phyloP scores from a whole-genome alignment of 2,113 vertebrate species.

The Carassius gibelio region DNA sequence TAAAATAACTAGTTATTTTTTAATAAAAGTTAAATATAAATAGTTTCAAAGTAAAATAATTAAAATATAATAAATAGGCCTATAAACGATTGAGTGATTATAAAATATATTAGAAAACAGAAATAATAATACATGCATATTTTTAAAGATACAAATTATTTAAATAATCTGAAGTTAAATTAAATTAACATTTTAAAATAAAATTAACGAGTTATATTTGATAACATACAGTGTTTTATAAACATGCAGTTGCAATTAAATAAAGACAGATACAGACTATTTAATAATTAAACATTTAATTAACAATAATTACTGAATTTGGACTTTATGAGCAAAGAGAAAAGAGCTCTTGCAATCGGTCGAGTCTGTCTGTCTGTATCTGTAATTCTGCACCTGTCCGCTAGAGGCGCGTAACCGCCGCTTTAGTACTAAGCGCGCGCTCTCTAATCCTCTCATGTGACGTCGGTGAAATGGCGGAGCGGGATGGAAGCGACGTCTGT shows the following conservation, averaged over 20 bases:
- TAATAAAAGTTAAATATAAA: too few species aligned
- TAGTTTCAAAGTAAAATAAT: background rate
- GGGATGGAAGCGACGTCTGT: conserved; percentile 73
- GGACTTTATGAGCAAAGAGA: background rate
- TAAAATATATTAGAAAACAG: background rate
- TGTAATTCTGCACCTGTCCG: conserved; percentile 67
- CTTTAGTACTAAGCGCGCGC: conserved; percentile 51
- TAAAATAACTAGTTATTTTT: background rate
- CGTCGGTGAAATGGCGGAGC: conserved; percentile 82
- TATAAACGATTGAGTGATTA: background rate
- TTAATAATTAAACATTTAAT: too few species aligned
- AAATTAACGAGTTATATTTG: too few species aligned
- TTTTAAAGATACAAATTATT: background rate
- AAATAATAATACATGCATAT: background rate
- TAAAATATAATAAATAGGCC: background rate
- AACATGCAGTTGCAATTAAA: too few species aligned
- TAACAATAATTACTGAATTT: background rate
- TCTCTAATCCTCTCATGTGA: conserved; percentile 70
- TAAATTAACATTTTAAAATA: background rate
- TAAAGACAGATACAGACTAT: too few species aligned
- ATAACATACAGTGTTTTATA: too few species aligned
- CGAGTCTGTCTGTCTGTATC: background rate
- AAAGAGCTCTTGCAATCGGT: background rate
- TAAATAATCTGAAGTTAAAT: background rate
- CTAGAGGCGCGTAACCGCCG: conserved; percentile 55